Evolutionary conservation across 2,797 vertebrate genomes (phyloP).

Genomic region (Dallia pectoralis): DNA sequence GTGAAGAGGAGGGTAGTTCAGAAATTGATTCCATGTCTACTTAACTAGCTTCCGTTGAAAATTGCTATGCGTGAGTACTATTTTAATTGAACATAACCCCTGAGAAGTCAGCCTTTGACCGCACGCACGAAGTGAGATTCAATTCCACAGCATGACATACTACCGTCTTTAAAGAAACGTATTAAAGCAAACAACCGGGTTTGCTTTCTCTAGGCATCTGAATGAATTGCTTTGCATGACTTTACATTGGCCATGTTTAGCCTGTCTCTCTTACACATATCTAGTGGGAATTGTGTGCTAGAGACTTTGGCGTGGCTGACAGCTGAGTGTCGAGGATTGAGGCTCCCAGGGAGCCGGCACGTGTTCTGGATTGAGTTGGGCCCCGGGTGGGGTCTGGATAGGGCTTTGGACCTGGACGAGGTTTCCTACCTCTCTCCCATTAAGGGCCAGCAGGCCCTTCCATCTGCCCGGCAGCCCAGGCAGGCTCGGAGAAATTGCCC

Average conservation of each 20-base stretch:
- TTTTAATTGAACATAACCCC: conserved; percentile 29
- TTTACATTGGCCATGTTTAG: conserved; percentile 24
- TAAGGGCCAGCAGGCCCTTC: conserved; percentile 70
- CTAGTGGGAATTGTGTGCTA: conserved; percentile 45
- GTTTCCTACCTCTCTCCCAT: conserved; percentile 70
- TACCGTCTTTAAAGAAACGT: conserved; percentile 2
- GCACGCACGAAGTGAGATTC: conserved; percentile 3
- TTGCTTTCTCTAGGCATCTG: conserved; percentile 34
- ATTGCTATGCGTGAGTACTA: conserved; percentile 21
- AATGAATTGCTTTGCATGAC: conserved; percentile 35
- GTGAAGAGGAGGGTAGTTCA: conserved; percentile 37
- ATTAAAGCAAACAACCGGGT: conserved; percentile 18
- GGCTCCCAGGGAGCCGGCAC: conserved; percentile 57
- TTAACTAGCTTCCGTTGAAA: conserved; percentile 2
- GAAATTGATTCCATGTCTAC: conserved; percentile 45
- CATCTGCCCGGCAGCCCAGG: conserved; percentile 72
- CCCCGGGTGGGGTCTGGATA: conserved; percentile 39
- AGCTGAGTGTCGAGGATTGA: conserved; percentile 65
- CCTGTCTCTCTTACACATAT: conserved; percentile 23
- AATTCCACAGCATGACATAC: background rate
- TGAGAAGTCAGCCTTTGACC: conserved; percentile 17
- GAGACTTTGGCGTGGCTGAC: conserved; percentile 63
- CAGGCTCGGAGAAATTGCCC: conserved; percentile 78
- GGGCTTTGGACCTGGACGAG: conserved; percentile 55
- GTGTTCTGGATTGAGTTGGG: conserved; percentile 36